Evolutionary conservation across 1,140 invertebrate genomes (phyloP).

Genomic region (Oncopodura yosiiana): DNA sequence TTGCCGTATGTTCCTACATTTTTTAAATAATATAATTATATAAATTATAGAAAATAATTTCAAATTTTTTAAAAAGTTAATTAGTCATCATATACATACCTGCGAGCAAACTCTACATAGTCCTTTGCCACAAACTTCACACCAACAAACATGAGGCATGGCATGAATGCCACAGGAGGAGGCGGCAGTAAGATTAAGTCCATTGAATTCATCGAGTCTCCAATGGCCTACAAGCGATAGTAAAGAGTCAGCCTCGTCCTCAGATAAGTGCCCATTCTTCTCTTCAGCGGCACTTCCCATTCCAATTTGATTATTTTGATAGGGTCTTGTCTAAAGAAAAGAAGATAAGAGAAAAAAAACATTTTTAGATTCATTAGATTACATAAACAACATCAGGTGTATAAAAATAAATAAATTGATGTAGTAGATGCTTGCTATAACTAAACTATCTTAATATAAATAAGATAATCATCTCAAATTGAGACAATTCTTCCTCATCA

Average conservation of each 20-base stretch:
- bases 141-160: conserved; percentile 33
- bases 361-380: too few species aligned
- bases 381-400: too few species aligned
- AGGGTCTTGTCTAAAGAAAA: not conserved
- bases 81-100: conserved; percentile 2
- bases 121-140: conserved; percentile 32
- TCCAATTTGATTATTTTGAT: not conserved
- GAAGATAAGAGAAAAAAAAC: not conserved
- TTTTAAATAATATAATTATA: not conserved
- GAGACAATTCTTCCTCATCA: too few species aligned
- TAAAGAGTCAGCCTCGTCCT: conserved; percentile 29
- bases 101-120: conserved; percentile 31
- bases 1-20: conserved; percentile 24
- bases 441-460: too few species aligned
- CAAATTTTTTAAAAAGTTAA: not conserved
- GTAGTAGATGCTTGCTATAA: too few species aligned
- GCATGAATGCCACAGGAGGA: conserved; percentile 28
- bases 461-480: too few species aligned
- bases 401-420: too few species aligned
- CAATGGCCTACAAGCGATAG: conserved; percentile 24
- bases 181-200: too few species aligned
- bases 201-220: conserved; percentile 30
- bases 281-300: conserved; percentile 32
- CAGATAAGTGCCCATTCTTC: conserved; percentile 27
- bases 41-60: not conserved